These are phyloP conservation scores for Casuarius casuarius DNA, from an alignment of 2,113 vertebrate species.

Conservation along the genomic window DNA sequence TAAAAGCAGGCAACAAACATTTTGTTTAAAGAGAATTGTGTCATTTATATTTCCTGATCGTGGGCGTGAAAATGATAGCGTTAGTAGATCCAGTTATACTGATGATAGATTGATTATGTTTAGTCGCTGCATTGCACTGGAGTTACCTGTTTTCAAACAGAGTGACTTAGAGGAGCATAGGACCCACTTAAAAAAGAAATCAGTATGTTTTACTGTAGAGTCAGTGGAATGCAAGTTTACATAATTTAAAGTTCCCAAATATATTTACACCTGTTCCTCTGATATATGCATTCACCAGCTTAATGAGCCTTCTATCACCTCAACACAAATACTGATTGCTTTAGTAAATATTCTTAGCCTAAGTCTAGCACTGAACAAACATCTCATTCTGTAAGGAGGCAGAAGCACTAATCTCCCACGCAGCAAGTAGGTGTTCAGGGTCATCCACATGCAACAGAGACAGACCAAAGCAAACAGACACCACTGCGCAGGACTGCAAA, in stretches of 20 bases:
- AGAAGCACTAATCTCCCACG: neutral
- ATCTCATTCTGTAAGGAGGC: neutral
- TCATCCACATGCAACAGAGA: neutral
- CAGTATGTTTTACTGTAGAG: neutral
- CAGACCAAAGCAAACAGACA: neutral
- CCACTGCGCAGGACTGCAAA: neutral
- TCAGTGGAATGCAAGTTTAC: neutral
- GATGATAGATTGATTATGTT: neutral
- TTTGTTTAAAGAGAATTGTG: neutral
- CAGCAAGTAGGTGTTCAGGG: neutral
- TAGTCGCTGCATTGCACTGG: neutral
- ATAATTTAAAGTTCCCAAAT: neutral
- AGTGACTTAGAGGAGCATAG: neutral
- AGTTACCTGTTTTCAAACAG: neutral
- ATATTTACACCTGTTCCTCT: neutral
- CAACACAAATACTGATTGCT: neutral
- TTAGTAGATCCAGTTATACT: neutral
- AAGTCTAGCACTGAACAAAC: neutral
- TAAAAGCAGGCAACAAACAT: rapidly evolving
- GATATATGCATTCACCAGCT: neutral
- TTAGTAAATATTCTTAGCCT: constrained; percentile 6
- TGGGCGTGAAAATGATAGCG: neutral
- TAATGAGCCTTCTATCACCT: constrained; percentile 9
- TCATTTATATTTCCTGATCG: neutral
- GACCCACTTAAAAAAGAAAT: neutral